A percentile compares a stretch with the other conserved stretches of the same genome.
These are phyloP conservation scores for Sylvia atricapilla DNA, from an alignment of 2,113 vertebrate species.

Conservation along the genomic window DNA sequence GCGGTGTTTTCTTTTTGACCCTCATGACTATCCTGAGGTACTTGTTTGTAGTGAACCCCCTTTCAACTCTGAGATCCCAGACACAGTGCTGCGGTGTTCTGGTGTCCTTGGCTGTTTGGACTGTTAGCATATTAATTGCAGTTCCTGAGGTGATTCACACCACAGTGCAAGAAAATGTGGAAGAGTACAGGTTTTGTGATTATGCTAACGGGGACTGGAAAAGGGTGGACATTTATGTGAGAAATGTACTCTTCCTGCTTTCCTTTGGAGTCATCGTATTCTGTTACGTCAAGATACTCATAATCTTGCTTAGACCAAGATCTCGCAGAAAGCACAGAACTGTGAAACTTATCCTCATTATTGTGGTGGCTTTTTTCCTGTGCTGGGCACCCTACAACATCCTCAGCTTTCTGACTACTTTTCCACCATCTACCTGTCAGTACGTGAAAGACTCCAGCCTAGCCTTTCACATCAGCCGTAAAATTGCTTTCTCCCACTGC, in stretches of 20 bases:
- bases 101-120: conserved; percentile 75
- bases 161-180: neutral
- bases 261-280: conserved; percentile 77
- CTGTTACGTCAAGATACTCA: conserved; percentile 84
- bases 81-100: conserved; percentile 61
- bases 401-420: conserved; percentile 75
- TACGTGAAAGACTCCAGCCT: conserved; percentile 34
- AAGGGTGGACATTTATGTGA: conserved; percentile 71
- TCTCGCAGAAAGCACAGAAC: conserved; percentile 80
- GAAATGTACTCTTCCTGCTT: conserved; percentile 81
- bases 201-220: conserved; percentile 53
- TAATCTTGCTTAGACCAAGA: conserved; percentile 73
- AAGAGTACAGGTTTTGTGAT: conserved; percentile 14
- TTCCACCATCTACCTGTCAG: conserved; percentile 56
- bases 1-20: conserved; percentile 85
- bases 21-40: conserved; percentile 87
- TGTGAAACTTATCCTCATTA: conserved; percentile 84
- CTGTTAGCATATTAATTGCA: conserved; percentile 70
- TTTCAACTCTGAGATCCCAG: conserved; percentile 74
- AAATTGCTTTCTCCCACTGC: conserved; percentile 89
- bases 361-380: conserved; percentile 86
- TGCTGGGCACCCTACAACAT: conserved; percentile 92
- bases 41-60: conserved; percentile 80
- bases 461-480: conserved; percentile 72
- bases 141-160: conserved; percentile 74